Percentiles rank a stretch among this genome's conserved stretches.
These are phyloP conservation scores for Epistrophe eligans DNA, from an alignment of 2,888 invertebrate genomes.

Conservation along the genomic window DNA sequence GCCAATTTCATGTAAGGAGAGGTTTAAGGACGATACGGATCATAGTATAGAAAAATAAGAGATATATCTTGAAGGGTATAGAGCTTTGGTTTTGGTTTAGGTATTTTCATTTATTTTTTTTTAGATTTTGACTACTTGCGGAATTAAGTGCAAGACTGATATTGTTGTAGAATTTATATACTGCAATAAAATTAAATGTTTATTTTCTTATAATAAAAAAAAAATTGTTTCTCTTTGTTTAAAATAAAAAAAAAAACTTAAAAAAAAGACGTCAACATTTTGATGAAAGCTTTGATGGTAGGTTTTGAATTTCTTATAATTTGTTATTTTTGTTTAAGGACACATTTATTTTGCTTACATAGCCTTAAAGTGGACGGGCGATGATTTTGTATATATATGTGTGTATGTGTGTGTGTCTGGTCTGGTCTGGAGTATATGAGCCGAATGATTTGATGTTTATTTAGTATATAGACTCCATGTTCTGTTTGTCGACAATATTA, in stretches of 20 bases:
- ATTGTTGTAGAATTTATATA: conserved; percentile 47
- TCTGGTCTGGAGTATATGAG: background rate
- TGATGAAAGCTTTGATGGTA: conserved; percentile 40
- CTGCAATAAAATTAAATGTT: conserved; percentile 59
- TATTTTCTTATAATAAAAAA: conserved; percentile 52
- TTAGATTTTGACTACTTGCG: conserved; percentile 11
- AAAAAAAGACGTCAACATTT: conserved; percentile 41
- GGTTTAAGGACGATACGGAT: conserved; percentile 68
- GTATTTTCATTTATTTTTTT: background rate
- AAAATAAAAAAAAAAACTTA: background rate
- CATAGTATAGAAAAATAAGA: conserved; percentile 43
- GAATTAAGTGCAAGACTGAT: conserved; percentile 62
- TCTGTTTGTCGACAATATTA: conserved; percentile 34
- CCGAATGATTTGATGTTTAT: conserved; percentile 4
- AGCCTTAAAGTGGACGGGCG: background rate
- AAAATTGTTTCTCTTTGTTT: conserved; percentile 48
- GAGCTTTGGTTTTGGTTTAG: conserved; percentile 7
- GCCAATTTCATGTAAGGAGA: conserved; percentile 48
- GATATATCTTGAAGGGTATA: conserved; percentile 48
- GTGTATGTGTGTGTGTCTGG: background rate
- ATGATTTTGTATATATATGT: no score
- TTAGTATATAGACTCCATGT: conserved; percentile 11
- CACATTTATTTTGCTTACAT: conserved; percentile 34
- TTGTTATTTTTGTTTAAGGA: conserved; percentile 7
- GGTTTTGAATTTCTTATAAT: conserved; percentile 48